Percentiles rank a stretch among this genome's conserved stretches.
Evolutionary conservation across 1,140 invertebrate genomes (phyloP).

Genomic region (Drosophila arizonae): DNA sequence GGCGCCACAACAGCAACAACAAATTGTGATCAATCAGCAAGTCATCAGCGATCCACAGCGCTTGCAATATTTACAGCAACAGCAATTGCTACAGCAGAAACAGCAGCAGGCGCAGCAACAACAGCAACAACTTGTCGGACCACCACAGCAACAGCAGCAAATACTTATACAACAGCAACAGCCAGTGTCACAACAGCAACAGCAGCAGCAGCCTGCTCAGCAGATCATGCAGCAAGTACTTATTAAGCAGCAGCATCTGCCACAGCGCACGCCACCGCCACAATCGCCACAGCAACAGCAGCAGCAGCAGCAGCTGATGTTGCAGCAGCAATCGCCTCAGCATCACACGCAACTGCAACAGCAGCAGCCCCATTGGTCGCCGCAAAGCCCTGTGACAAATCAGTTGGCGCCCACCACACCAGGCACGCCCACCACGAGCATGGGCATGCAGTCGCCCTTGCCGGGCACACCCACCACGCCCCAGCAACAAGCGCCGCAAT

Average conservation of each 20-base stretch:
- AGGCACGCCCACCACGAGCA: slow-evolving; percentile 66
- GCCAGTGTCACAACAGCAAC: slow-evolving; percentile 61
- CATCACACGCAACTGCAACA: slow-evolving; percentile 68
- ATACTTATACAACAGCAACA: slow-evolving; percentile 74
- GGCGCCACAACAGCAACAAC: slow-evolving; percentile 59
- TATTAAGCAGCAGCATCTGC: slow-evolving; percentile 74
- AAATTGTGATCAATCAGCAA: slow-evolving; percentile 81
- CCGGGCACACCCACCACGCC: slow-evolving; percentile 65
- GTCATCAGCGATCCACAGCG: slow-evolving; percentile 73
- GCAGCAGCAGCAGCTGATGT: slow-evolving; percentile 59
- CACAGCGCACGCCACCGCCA: slow-evolving; percentile 69
- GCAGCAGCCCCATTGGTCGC: slow-evolving; percentile 60
- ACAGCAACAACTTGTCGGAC: slow-evolving; percentile 53
- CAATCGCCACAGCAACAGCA: slow-evolving; percentile 63
- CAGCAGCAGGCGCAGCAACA: slow-evolving; percentile 44
- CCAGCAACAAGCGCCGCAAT: slow-evolving; percentile 59
- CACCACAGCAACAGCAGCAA: slow-evolving; percentile 54
- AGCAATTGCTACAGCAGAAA: slow-evolving; percentile 66
- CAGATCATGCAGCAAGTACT: slow-evolving; percentile 78
- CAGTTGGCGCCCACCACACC: slow-evolving; percentile 68
- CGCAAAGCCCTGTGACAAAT: slow-evolving; percentile 64
- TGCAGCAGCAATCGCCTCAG: slow-evolving; percentile 73
- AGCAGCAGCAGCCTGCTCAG: slow-evolving; percentile 54
- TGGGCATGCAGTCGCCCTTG: slow-evolving; percentile 75
- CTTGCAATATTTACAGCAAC: slow-evolving; percentile 76